Conservation (phyloP, 2,113 vertebrate genomes). For the Sigmodon hispidus region DNA sequence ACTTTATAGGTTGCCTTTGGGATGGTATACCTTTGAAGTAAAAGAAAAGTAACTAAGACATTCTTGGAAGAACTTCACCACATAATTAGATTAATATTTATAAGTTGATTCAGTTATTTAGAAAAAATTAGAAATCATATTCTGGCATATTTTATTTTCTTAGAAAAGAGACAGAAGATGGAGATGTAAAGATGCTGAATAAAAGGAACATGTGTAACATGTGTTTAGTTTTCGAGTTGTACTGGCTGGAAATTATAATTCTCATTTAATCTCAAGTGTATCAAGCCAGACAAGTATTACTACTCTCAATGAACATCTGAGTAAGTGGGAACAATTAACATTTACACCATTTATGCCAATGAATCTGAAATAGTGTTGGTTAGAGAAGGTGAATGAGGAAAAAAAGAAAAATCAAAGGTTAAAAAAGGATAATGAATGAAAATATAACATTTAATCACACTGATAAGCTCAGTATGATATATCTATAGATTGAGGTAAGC, state of each 20-base stretch:
- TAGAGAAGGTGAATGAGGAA: not conserved
- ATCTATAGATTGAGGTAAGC: not conserved
- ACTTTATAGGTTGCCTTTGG: not conserved
- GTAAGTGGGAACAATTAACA: not conserved
- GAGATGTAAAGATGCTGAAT: not conserved
- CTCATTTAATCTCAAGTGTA: not conserved
- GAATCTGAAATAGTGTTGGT: not conserved
- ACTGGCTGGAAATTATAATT: not conserved
- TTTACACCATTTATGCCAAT: not conserved
- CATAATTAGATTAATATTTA: not conserved
- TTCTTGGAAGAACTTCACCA: not conserved
- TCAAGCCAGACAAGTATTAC: not conserved
- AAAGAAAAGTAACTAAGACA: not conserved
- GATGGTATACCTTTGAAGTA: not conserved
- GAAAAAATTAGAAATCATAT: not conserved
- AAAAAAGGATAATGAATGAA: not conserved
- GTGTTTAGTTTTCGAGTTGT: not conserved
- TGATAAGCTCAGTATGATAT: not conserved
- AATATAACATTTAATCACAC: not conserved
- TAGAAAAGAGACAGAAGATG: not conserved
- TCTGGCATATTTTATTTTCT: constrained; percentile 26
- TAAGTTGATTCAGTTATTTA: not conserved
- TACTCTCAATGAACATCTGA: not conserved
- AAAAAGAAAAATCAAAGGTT: not conserved
- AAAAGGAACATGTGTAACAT: not conserved